Evolutionary conservation across 1,140 invertebrate species (phyloP).

Genomic region (Drosophila lini): DNA sequence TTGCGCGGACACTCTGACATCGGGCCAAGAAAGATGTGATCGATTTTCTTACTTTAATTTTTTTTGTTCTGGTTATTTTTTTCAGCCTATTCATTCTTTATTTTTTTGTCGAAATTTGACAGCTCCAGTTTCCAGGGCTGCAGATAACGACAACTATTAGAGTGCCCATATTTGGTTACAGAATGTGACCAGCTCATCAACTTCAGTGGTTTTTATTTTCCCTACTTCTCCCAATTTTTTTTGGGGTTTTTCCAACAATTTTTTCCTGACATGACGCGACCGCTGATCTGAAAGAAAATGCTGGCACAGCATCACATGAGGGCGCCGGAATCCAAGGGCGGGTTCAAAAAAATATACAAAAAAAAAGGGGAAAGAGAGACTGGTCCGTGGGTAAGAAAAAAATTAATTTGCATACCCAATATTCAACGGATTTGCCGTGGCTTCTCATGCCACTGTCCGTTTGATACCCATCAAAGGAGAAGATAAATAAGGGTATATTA

Average conservation of each 20-base stretch:
- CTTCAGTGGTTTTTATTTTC: neutral
- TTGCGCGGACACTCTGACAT: slow-evolving; percentile 1
- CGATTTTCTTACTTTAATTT: neutral
- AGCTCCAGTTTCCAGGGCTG: slow-evolving; percentile 6
- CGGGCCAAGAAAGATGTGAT: neutral
- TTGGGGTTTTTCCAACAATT: neutral
- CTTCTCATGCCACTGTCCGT: slow-evolving; percentile 27
- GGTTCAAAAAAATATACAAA: neutral
- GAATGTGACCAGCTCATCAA: neutral
- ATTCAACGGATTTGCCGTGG: slow-evolving; percentile 62
- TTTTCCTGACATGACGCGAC: slow-evolving; percentile 34
- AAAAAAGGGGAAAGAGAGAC: neutral
- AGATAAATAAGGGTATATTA: neutral
- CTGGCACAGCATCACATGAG: slow-evolving; percentile 57
- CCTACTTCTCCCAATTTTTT: neutral
- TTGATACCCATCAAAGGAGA: slow-evolving; percentile 13
- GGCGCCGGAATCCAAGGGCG: slow-evolving; percentile 23
- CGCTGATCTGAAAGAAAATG: slow-evolving; percentile 58
- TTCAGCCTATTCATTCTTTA: neutral
- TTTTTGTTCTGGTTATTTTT: too few relatives aligned
- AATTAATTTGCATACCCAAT: slow-evolving; percentile 79
- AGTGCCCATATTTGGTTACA: neutral
- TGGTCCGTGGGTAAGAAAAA: slow-evolving; percentile 51
- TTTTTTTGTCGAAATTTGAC: slow-evolving; percentile 14
- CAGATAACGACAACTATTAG: slow-evolving; percentile 4